Percentiles rank a stretch among this genome's conserved stretches.
These are phyloP conservation scores for Thinocorus orbignyianus DNA, from an alignment of 2,113 vertebrate genomes.

Conservation along the genomic window DNA sequence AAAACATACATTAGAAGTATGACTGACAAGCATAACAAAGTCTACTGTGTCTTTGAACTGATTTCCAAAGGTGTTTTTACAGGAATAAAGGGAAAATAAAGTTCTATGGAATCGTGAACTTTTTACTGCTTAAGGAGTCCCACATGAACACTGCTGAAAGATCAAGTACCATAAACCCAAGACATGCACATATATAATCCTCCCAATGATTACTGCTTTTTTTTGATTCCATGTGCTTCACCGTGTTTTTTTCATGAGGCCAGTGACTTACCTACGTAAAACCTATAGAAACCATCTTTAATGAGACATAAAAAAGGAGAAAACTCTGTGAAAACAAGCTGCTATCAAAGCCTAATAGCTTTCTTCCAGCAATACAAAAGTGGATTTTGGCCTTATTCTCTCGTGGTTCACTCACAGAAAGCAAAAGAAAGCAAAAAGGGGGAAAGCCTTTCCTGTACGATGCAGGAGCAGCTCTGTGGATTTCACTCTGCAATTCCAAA, in stretches of 20 bases:
- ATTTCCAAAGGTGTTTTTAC: background rate
- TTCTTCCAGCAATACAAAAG: background rate
- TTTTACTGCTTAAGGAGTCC: conserved; percentile 7
- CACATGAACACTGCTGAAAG: background rate
- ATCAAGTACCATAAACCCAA: background rate
- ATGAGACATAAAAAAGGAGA: background rate
- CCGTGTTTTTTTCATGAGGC: background rate
- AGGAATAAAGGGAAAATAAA: conserved; percentile 7
- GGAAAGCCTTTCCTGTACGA: background rate
- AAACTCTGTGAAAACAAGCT: background rate
- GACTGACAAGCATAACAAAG: conserved; percentile 34
- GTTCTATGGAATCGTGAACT: background rate
- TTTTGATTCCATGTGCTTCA: background rate
- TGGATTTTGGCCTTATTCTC: background rate
- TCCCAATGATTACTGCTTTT: background rate
- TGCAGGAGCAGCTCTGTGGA: background rate
- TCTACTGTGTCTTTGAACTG: conserved; percentile 19
- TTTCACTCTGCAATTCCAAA: background rate
- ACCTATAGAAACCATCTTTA: background rate
- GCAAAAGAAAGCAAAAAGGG: background rate
- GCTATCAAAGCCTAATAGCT: background rate
- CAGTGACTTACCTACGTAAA: background rate
- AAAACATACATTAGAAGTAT: conserved; percentile 14
- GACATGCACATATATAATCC: background rate
- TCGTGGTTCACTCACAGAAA: background rate